Conservation (phyloP, 1,140 invertebrate genomes). For the Drosophila nannoptera region DNA sequence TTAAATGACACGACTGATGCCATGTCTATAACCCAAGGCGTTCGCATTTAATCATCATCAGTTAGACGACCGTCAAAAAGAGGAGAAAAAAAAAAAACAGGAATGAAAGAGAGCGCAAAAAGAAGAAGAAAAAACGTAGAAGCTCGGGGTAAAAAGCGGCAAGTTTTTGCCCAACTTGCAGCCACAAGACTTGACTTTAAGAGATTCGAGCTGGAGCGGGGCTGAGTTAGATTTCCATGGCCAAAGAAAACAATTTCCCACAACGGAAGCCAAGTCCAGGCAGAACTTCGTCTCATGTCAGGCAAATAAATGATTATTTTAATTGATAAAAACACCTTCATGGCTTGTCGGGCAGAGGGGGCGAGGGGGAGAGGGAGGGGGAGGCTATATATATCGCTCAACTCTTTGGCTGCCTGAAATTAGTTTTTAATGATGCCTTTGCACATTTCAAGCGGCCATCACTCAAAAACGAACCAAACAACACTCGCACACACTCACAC, state of each 20-base stretch:
- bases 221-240: constrained; percentile 9
- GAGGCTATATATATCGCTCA: constrained; percentile 32
- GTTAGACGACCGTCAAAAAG: constrained; percentile 64
- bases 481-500: no score
- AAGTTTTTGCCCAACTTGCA: constrained; percentile 37
- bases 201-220: constrained; percentile 20
- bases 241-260: not conserved
- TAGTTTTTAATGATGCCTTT: constrained; percentile 74
- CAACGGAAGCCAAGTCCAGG: constrained; percentile 9
- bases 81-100: constrained; percentile 65
- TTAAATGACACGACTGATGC: constrained; percentile 78
- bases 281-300: constrained; percentile 41
- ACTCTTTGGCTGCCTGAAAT: constrained; percentile 49
- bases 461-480: constrained; percentile 41
- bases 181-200: constrained; percentile 4
- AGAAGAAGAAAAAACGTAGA: constrained; percentile 54
- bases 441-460: constrained; percentile 66
- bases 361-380: no score
- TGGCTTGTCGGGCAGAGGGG: constrained; percentile 33
- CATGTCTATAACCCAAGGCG: constrained; percentile 77
- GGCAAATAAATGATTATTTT: constrained; percentile 74
- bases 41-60: constrained; percentile 77
- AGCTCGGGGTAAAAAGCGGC: no score
- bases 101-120: constrained; percentile 9
- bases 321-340: constrained; percentile 74